Base-by-base conservation (phyloP, 2,113 vertebrate species). In the Psilopsiagon aurifrons region DNA sequence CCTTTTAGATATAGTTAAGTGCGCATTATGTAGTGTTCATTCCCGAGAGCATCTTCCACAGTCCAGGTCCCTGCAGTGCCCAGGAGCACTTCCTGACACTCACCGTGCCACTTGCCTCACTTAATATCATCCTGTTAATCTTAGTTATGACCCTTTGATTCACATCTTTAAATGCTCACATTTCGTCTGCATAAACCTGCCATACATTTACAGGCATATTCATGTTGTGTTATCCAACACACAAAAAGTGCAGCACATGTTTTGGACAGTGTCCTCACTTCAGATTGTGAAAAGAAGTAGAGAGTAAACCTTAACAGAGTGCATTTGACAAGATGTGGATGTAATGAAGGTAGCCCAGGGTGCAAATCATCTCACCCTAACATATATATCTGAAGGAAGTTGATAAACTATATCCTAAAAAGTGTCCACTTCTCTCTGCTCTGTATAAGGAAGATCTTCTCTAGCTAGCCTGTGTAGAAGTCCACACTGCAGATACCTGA, bases 121-220 rank as follows among this genome's bases (percentile, higher is more conserved):
- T 93, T 88, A 91, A 83, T 88, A 93, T 76, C 69, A 73, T 55
- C 44, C 74, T 46, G 43, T 93, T 96, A 93, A 39, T 96, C 88
- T 86, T 89, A 73, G 88, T 88, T 95, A 95, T 1, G 0, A 62
- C n/a, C 35, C 12, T 49, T 60, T 91, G 69, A 88, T 92, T 96
- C 80, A 86, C 80, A 86, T 88, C 59, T 93, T 92, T 22, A 92
- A 91, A 91, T 89, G 70, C 37, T 79, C 83, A 68, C 57, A 68
- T 86, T 95, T 78, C 75, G 88, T 55, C 33, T 84, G 57, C 83
- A 84, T 95, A 96, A 96, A 94, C 62, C 90, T 95, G 90, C 62
- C 86, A 33, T 37, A 33, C 71, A 75, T 69, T 94, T 90, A 69
- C 57, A 47, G 52, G 57, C 31, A 79, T 73, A 71, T 93, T 88